phyloP scores from a whole-genome alignment of 30 jellyfish, hydroid and myxozoan genomes.

The Aurelia sp. region DNA sequence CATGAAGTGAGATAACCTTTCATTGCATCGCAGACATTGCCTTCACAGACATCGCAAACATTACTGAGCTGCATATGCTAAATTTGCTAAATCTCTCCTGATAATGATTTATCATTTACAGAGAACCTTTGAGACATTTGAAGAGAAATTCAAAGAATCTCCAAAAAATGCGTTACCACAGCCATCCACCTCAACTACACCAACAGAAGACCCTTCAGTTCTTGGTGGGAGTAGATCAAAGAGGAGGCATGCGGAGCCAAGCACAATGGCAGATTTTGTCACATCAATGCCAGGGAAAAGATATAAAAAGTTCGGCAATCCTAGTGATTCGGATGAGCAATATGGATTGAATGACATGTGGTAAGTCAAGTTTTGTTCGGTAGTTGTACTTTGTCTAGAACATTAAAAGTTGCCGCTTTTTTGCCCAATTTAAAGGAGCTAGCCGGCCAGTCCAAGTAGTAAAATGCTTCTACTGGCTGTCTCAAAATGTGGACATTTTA shows the following conservation, averaged over 20 bases:
- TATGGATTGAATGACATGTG: constrained; percentile 19
- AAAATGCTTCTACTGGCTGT: too few relatives aligned
- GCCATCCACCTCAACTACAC: background rate
- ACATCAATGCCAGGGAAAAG: constrained; percentile 79
- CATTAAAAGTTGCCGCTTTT: too few relatives aligned
- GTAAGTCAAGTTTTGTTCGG: background rate
- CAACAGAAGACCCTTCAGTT: constrained; percentile 14
- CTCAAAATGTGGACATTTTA: too few relatives aligned
- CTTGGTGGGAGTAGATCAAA: constrained; percentile 32
- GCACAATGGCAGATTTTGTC: constrained; percentile 95
- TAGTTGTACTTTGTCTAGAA: too few relatives aligned
- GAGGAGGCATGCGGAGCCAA: constrained; percentile 85
- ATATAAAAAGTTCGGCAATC: constrained; percentile 27
- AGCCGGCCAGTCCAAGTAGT: too few relatives aligned
- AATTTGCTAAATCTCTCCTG: background rate
- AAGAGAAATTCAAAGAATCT: constrained; percentile 22
- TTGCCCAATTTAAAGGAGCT: too few relatives aligned
- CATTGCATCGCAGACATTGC: too few relatives aligned
- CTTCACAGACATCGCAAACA: too few relatives aligned
- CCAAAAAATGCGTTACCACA: background rate
- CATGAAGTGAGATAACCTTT: too few relatives aligned
- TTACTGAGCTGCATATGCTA: background rate
- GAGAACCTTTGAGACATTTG: constrained; percentile 71
- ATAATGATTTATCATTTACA: background rate
- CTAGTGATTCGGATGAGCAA: constrained; percentile 45